Conservation (phyloP, 2,888 invertebrate genomes). For the Scaptomyza tumidula region DNA sequence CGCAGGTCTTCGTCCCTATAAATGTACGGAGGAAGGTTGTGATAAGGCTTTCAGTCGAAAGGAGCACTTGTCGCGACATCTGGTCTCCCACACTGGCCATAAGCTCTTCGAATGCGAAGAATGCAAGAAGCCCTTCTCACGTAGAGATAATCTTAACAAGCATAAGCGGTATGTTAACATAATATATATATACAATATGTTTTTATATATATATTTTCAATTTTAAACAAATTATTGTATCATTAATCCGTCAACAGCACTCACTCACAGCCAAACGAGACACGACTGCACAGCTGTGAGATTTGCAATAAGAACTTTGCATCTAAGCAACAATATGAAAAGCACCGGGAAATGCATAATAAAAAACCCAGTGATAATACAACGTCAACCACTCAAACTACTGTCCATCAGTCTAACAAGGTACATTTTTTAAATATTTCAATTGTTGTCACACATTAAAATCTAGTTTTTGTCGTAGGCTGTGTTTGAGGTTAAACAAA, state of each 20-base stretch:
- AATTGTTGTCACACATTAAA: neutral
- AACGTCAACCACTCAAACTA: constrained; percentile 22
- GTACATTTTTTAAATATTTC: neutral
- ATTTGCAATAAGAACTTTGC: constrained; percentile 88
- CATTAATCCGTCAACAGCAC: constrained; percentile 67
- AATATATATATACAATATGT: no score
- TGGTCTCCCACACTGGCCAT: constrained; percentile 88
- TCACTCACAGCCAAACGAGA: constrained; percentile 79
- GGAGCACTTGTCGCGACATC: constrained; percentile 88
- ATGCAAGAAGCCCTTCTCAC: constrained; percentile 86
- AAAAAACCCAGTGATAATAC: constrained; percentile 52
- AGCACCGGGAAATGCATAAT: constrained; percentile 87
- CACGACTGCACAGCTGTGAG: constrained; percentile 87
- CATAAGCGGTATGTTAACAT: constrained; percentile 79
- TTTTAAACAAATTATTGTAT: neutral
- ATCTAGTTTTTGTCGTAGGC: constrained; percentile 25
- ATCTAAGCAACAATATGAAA: constrained; percentile 88
- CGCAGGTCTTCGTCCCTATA: constrained; percentile 88
- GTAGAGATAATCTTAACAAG: constrained; percentile 84
- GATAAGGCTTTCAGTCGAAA: constrained; percentile 89
- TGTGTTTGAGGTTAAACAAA: constrained; percentile 43
- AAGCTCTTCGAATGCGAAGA: constrained; percentile 88
- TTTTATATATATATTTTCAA: neutral
- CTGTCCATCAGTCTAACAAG: constrained; percentile 11
- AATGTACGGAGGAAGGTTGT: constrained; percentile 86